Base-by-base conservation (phyloP, 2,888 invertebrate genomes). In the Caprella mutica region DNA sequence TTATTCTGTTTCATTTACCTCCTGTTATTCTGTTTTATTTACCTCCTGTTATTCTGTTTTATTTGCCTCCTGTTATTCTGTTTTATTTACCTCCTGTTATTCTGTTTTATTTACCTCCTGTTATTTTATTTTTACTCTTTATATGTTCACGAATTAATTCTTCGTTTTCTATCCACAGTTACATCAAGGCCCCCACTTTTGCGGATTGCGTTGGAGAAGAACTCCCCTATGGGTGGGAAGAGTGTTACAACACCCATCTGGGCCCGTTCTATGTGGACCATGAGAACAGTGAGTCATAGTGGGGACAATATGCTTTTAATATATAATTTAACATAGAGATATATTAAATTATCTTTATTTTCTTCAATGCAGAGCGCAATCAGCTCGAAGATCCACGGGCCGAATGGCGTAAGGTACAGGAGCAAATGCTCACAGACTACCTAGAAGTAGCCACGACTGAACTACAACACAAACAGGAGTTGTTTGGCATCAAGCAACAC, bases 121-220 rank as follows among this genome's bases (percentile, higher is more conserved):
- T n/a, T n/a, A n/a, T n/a, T n/a, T n/a, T n/a, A n/a, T n/a, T n/a
- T n/a, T n/a, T n/a, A n/a, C n/a, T n/a, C n/a, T n/a, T 43, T 24
- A n/a, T 33, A 39, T 19, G 19, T 8, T 29, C 19, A 14, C 17
- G 8, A 30, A 24, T 29, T 9, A 27, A 9, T 35, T 38, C 14
- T 50, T 64, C 59, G 67, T 65, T 70, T 70, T 69, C 69, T 74
- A 72, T 71, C 84, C 84, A 52, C 81, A 96, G 94, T 78, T 89
- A 84, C 73, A 93, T 93, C 68, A 96, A 96, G 77, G 94, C 96
- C 61, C 89, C 90, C 75, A 84, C 89, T 61, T 96, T 96, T 77
- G 93, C 94, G 69, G 96, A 96, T 76, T 96, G 96, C 77, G 87
- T 92, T 72, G 94, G 93, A 71, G 92, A 94, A 80, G 94, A 96